Base-by-base conservation (phyloP, 1,140 invertebrate species). In the Diprion similis region DNA sequence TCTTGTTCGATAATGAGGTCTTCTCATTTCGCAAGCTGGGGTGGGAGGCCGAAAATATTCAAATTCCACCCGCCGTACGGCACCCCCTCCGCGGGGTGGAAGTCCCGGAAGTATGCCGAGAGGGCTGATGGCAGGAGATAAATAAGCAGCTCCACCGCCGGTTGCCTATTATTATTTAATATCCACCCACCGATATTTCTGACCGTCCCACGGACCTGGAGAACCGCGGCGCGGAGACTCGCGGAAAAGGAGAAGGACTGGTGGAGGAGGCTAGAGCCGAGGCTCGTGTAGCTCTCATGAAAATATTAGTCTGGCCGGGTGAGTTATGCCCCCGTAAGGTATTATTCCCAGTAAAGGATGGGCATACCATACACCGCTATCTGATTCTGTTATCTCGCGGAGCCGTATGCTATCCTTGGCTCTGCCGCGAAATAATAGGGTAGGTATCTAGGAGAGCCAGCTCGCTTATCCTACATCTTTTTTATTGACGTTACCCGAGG, bases 321-420 rank as follows among this genome's bases (percentile, higher is more conserved):
- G 51, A 59, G 51, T 59, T 59, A 59, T 59, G n/a, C 51, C 51
- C n/a, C 51, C 51, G 51, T 59, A 59, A 59, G 51, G 51, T 59
- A 59, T 59, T 59, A 59, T 59, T 59, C 51, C 51, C 11, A 59
- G 51, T 59, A 59, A 59, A 59, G 51, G 51, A 59, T 59, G 51
- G 51, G 11, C 51, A 17, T 59, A 59, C 51, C 51, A 8, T 59
- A 37, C 24, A 59, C 51, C 51, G n/a, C 51, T 59, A 59, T 59
- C 51, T 10, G 51, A 59, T 59, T 59, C 51, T 59, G 51, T 59
- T 59, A 59, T 59, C 51, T 59, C 51, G 51, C n/a, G 51, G 9
- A 17, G 51, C 51, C 51, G 51, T 59, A 59, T 59, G 11, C 51
- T 59, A 59, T 59, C 51, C 11, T 59, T 59, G 51, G 51, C 51